Evolutionary conservation across 1,140 invertebrate genomes (phyloP), one percentile per base, ranked within the genome.

Genomic region (Drosophila quadrilineata): DNA sequence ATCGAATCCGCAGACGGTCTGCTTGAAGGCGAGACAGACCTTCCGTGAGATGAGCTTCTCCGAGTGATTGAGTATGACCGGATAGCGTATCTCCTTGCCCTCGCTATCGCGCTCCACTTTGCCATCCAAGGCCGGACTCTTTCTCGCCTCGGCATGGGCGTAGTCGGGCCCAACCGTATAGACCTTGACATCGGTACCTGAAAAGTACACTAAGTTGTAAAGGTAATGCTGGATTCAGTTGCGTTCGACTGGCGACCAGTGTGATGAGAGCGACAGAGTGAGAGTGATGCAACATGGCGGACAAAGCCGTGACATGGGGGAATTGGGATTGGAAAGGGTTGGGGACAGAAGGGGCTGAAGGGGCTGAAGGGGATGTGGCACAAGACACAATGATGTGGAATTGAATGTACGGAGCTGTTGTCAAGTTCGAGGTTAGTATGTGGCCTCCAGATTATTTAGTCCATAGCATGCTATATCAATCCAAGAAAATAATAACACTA

Each of bases 1-100:
- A 93, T 99, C 99, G 91, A 99, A 99, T 9, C 99, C 99, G 91
- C 99, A 99, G 2, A 99, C 98, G 29, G 97, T 99, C 92, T 99
- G 99, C 91, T 99, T 98, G 89, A 99, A 99, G 6, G 98, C 98
- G 33, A 98, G 90, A 87, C 98, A 99, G 5, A 99, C 98, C 92
- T 98, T 99, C 59, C 98, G 92, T 2, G 99, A 99, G 72, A 99
- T 99, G n/a, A 99, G 91, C 91, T 99, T 99, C 91, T 99, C 99
- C 21, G 95, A 95, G 88, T 99, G 98, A 82, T 95, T 98, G 17
- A 99, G 90, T 86, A 99, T 99, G 0, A 99, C 98, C 0, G 98
- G 98, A 91, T 99, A 99, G 17, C 99, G 92, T 57, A 99, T 98
- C 92, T 99, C 99, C 89, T 99, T 99, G 21, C 99, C 99, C 88